Base-by-base conservation (phyloP, 2,888 invertebrate genomes). In the Ornithoptera alexandrae region DNA sequence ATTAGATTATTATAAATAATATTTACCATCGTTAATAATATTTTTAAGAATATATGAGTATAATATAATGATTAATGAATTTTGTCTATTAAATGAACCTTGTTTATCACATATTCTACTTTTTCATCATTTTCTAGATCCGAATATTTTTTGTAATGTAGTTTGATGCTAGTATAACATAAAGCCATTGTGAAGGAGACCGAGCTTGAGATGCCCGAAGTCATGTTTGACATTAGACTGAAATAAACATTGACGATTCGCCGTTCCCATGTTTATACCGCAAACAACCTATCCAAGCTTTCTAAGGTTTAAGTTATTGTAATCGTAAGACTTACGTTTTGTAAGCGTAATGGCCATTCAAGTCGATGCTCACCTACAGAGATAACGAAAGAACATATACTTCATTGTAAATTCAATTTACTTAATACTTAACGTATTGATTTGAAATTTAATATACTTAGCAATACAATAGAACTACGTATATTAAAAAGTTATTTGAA, bases 201-300 rank as follows among this genome's bases (percentile, higher is more conserved):
- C 64, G 65, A 70, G 69, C 65, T 75, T 72, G 78, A 73, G 77
- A 81, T 76, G 88, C 88, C 89, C 72, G 85, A 82, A 87, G 90
- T 82, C 80, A 84, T 81, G 80, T 84, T 88, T 89, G 88, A 89
- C 88, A 87, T 89, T 88, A 87, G 78, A 77, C 77, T 72, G 87
- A 82, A 88, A 88, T 89, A 88, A 86, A 89, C 88, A 86, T 86
- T 86, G 86, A 86, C 83, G 88, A 86, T 86, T 85, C 86, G 78
- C 80, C 70, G 78, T 85, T 84, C 84, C 81, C 81, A 82, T 79
- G 82, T 81, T 80, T 78, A 77, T 79, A 75, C 78, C 72, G 72
- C 78, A 77, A 80, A 80, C 78, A 77, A 78, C 74, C 79, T 78
- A 80, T 79, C 77, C 73, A 73, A 75, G 75, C 79, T 79, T 79